These are phyloP conservation scores for Cantharis lateralis DNA, from an alignment of 2,888 invertebrate species.

Conservation along the genomic window DNA sequence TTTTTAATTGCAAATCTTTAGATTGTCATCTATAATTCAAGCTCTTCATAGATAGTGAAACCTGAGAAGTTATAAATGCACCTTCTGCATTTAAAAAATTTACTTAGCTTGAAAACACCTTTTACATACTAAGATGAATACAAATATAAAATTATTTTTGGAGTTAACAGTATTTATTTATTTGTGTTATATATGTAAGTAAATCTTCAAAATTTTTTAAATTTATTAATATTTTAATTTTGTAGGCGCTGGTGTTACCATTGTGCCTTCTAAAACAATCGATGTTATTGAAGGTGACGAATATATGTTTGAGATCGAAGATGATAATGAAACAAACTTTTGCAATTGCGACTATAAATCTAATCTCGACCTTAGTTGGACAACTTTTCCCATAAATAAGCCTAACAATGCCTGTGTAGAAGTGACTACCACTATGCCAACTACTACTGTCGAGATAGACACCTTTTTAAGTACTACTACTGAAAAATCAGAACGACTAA, in stretches of 20 bases:
- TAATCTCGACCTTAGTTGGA: not conserved
- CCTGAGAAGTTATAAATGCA: not conserved
- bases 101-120: not conserved
- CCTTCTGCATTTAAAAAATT: not conserved
- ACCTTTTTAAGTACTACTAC: no score
- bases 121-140: not conserved
- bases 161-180: not conserved
- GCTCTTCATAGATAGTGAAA: not conserved
- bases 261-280: not conserved
- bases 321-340: not conserved
- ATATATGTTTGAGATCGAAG: slow-evolving; percentile 5
- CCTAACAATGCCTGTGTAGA: not conserved
- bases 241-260: not conserved
- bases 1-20: not conserved
- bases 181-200: not conserved
- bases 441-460: no score
- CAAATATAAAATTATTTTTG: not conserved
- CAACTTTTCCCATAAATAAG: not conserved
- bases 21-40: not conserved
- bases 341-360: slow-evolving; percentile 1
- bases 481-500: no score
- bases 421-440: not conserved
- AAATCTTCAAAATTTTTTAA: not conserved
- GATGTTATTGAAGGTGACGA: not conserved
- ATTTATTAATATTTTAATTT: not conserved